Base-by-base conservation (phyloP, 1,140 invertebrate genomes). In the Ditylenchus dipsaci region DNA sequence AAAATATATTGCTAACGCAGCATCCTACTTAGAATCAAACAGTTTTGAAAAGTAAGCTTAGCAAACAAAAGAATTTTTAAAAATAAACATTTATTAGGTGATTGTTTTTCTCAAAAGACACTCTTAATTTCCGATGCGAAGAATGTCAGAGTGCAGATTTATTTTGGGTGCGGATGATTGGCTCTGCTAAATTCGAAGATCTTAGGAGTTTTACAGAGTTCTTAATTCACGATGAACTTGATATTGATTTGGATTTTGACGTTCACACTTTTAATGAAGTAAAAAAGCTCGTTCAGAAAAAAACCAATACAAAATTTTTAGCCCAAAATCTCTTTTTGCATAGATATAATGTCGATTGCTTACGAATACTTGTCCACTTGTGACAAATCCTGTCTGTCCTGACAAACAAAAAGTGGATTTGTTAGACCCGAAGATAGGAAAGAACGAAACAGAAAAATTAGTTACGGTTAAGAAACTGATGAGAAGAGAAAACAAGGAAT, bases 41-140 rank as follows among this genome's bases (percentile, higher is more conserved):
- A 17, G 1, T 30, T 3, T 58, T 29, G 15, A 56, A 38, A 72
- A 53, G 5, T 75, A 75, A 27, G 56, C 72, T 27, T 58, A 67
- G 13, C n/a, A n/a, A n/a, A n/a, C n/a, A n/a, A n/a, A n/a, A n/a
- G n/a, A n/a, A n/a, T n/a, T n/a, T n/a, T n/a, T n/a, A n/a, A n/a
- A n/a, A n/a, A n/a, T n/a, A n/a, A 38, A 38, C 33, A 38, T 38
- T 3, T 11, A 5, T 38, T 42, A 65, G 42, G 21, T 77, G 69
- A 23, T 78, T 23, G 73, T 72, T 26, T n/a, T 76, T 78, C 21
- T 47, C 74, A 1, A 78, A 72, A 63, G 75, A 76, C 57, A 75
- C 69, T 29, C 59, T 72, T 11, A 56, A 78, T 23, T 80, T 81
- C 69, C 76, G 78, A 53, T 81, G 79, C 38, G 74, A 74, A 26